phyloP scores from a whole-genome alignment of 2,113 vertebrate species.

The Dunckerocampus dactyliophorus region DNA sequence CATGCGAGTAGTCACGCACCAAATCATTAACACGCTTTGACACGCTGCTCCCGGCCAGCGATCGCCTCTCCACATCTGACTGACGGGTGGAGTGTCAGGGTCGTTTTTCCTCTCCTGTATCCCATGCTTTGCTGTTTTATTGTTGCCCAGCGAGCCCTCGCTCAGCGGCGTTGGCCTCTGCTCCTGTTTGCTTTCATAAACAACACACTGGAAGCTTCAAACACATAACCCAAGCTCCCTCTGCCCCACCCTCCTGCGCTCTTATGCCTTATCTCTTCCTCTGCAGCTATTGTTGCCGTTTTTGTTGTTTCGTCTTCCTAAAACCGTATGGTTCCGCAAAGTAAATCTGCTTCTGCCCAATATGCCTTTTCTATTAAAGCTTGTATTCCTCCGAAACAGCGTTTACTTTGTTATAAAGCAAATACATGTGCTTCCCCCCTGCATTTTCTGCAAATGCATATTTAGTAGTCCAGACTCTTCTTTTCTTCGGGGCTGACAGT shows the following conservation, averaged over 20 bases:
- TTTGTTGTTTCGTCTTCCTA: slow-evolving; percentile 29
- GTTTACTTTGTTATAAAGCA: no score
- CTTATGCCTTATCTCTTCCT: slow-evolving; percentile 49
- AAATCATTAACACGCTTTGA: slow-evolving; percentile 51
- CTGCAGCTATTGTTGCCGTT: slow-evolving; percentile 42
- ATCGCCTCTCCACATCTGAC: slow-evolving; percentile 34
- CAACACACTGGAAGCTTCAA: slow-evolving; percentile 37
- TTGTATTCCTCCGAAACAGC: no score
- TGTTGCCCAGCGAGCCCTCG: not conserved
- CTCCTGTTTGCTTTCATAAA: slow-evolving; percentile 31
- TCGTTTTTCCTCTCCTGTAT: slow-evolving; percentile 16
- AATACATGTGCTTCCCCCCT: no score
- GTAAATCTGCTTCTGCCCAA: no score
- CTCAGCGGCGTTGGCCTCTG: slow-evolving; percentile 13
- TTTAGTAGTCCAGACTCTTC: no score
- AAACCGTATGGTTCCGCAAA: no score
- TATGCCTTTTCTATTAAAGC: no score
- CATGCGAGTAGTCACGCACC: slow-evolving; percentile 15
- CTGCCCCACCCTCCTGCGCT: slow-evolving; percentile 18
- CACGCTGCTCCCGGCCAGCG: slow-evolving; percentile 22
- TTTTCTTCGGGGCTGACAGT: no score
- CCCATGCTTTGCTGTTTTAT: not conserved
- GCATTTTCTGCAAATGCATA: no score
- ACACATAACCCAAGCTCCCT: slow-evolving; percentile 18
- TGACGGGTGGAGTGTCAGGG: slow-evolving; percentile 33